Conservation (phyloP, 92 coral and sea anemone species). For the Anthopleura xanthogrammica region DNA sequence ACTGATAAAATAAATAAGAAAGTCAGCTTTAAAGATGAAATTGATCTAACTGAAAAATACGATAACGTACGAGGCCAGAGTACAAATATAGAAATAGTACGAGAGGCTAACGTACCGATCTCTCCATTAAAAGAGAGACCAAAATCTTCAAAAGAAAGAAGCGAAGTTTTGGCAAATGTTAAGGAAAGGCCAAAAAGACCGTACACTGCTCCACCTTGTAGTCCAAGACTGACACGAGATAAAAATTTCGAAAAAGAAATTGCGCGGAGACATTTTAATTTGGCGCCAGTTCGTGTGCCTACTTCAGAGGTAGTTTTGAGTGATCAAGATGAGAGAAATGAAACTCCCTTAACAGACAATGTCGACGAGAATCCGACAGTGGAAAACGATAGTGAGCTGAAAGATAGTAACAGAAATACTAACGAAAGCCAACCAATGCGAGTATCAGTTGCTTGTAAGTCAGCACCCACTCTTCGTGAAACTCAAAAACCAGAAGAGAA, state of each 20-base stretch:
- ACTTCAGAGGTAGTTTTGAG: slow-evolving; percentile 46
- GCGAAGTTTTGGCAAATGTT: neutral
- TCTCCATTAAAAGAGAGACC: slow-evolving; percentile 5
- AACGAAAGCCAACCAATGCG: slow-evolving; percentile 8
- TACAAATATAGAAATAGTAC: neutral
- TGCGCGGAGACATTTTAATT: slow-evolving; percentile 13
- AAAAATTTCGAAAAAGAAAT: neutral
- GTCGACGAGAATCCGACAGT: neutral
- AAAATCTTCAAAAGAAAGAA: slow-evolving; percentile 13
- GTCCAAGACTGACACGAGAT: slow-evolving; percentile 45
- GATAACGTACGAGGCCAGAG: neutral
- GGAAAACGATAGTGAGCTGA: neutral
- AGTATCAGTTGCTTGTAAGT: slow-evolving; percentile 42
- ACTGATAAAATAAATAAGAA: slow-evolving; percentile 36
- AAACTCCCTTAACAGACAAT: neutral
- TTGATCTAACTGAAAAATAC: neutral
- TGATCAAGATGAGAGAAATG: neutral
- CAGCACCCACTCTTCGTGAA: slow-evolving; percentile 54
- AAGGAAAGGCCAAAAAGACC: slow-evolving; percentile 38
- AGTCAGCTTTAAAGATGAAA: slow-evolving; percentile 69
- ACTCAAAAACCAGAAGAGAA: slow-evolving; percentile 5
- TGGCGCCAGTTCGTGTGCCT: slow-evolving; percentile 51
- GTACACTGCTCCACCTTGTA: slow-evolving; percentile 67
- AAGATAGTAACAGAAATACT: slow-evolving; percentile 11
- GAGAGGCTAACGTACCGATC: neutral